Percentiles rank a stretch among this genome's conserved stretches.
Conservation (phyloP, 2,113 vertebrate species). For the Buteo buteo region DNA sequence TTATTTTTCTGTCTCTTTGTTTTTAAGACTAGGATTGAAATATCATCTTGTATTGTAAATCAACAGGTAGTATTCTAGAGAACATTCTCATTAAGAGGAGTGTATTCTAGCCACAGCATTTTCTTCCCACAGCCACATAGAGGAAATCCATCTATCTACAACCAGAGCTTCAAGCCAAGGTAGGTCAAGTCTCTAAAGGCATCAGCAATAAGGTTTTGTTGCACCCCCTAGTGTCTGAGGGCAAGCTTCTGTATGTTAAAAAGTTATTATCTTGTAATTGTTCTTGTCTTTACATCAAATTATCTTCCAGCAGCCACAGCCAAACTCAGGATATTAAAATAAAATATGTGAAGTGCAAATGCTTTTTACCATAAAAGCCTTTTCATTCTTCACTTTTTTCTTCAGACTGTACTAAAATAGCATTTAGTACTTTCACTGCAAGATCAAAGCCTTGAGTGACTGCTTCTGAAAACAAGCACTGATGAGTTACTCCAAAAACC, state of each 20-base stretch:
- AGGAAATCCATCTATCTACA: background rate
- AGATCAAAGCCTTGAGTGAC: background rate
- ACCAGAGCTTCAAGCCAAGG: background rate
- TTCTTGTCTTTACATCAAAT: background rate
- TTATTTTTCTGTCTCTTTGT: background rate
- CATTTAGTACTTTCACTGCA: background rate
- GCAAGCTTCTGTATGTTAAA: background rate
- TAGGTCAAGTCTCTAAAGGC: background rate
- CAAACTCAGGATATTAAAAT: background rate
- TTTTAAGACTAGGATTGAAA: background rate
- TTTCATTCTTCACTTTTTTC: background rate
- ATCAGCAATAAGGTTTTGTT: background rate
- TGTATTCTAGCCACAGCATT: background rate
- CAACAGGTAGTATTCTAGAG: background rate
- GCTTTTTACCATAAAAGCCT: background rate
- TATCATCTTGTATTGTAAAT: background rate
- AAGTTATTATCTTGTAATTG: rapidly evolving
- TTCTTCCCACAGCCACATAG: background rate
- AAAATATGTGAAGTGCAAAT: background rate
- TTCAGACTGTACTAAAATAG: background rate
- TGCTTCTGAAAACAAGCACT: background rate
- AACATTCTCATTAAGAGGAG: background rate
- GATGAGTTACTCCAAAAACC: background rate
- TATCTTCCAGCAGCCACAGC: background rate
- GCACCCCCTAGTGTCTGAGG: conserved; percentile 35